phyloP scores from a whole-genome alignment of 2,113 vertebrate genomes.

The Erythrocercus mccallii region DNA sequence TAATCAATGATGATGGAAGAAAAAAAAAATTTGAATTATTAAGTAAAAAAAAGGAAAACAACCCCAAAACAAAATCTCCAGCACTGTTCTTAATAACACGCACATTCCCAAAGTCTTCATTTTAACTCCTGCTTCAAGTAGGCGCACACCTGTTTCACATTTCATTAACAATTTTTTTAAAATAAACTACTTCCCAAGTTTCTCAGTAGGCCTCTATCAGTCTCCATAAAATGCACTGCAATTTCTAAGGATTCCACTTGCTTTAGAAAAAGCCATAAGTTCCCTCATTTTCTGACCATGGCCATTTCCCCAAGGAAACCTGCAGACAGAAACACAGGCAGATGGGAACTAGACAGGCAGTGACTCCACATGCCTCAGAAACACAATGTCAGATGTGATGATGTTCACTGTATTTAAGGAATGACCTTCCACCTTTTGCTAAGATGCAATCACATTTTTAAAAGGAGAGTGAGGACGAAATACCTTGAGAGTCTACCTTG shows the following conservation, averaged over 20 bases:
- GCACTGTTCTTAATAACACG: background rate
- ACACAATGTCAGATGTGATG: background rate
- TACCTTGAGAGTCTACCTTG: background rate
- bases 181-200: background rate
- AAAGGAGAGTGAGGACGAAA: background rate
- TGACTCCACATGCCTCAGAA: background rate
- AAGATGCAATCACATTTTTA: background rate
- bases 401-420: background rate
- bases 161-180: background rate
- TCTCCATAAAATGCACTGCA: background rate
- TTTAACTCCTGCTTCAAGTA: background rate
- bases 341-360: background rate
- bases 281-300: background rate
- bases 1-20: background rate
- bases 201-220: background rate
- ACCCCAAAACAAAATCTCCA: background rate
- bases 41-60: background rate
- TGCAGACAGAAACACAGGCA: background rate
- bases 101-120: background rate
- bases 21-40: background rate
- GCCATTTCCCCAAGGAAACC: background rate
- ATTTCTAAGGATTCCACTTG: background rate
- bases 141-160: background rate
- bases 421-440: background rate
- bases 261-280: background rate